A percentile compares a stretch with the other conserved stretches of the same genome.
phyloP scores from a whole-genome alignment of 2,797 vertebrate species.

The Sebastes itinus region DNA sequence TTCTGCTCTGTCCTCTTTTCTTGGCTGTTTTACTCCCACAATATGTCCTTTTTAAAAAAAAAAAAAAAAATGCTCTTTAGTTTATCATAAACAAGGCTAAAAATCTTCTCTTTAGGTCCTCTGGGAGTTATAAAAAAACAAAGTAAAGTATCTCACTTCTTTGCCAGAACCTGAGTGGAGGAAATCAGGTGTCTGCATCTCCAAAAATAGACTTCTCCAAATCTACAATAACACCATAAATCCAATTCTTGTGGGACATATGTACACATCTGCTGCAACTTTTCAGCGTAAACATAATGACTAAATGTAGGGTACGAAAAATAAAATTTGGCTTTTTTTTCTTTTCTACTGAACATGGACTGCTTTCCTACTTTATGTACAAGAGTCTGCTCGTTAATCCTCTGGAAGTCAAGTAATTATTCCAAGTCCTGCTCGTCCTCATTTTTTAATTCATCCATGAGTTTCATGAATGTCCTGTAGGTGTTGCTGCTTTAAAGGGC shows the following conservation, averaged over 20 bases:
- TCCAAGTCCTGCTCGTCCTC: conserved; percentile 22
- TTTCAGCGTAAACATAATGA: conserved; percentile 64
- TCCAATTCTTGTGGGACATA: conserved; percentile 33
- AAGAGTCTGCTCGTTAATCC: conserved; percentile 61
- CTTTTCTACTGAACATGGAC: neutral
- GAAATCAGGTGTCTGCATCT: conserved; percentile 39
- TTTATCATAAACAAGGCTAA: conserved; percentile 46
- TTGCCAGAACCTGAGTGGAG: conserved; percentile 57
- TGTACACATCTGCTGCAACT: conserved; percentile 53
- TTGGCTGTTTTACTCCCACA: conserved; percentile 18
- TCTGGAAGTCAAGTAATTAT: conserved; percentile 54
- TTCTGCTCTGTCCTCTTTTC: conserved; percentile 48
- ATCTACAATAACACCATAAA: conserved; percentile 23
- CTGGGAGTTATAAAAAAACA: conserved; percentile 23
- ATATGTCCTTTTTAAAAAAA: neutral
- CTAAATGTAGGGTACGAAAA: conserved; percentile 35
- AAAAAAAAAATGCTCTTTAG: conserved; percentile 12
- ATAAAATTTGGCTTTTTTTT: conserved; percentile 45
- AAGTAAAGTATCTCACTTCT: neutral
- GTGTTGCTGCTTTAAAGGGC: conserved; percentile 43
- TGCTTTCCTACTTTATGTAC: conserved; percentile 52
- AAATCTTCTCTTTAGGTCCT: conserved; percentile 9
- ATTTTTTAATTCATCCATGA: conserved; percentile 17
- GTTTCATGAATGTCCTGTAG: neutral
- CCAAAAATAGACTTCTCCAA: conserved; percentile 58